phyloP scores from a whole-genome alignment of 2,888 invertebrate genomes.

The Ceramica pisi region DNA sequence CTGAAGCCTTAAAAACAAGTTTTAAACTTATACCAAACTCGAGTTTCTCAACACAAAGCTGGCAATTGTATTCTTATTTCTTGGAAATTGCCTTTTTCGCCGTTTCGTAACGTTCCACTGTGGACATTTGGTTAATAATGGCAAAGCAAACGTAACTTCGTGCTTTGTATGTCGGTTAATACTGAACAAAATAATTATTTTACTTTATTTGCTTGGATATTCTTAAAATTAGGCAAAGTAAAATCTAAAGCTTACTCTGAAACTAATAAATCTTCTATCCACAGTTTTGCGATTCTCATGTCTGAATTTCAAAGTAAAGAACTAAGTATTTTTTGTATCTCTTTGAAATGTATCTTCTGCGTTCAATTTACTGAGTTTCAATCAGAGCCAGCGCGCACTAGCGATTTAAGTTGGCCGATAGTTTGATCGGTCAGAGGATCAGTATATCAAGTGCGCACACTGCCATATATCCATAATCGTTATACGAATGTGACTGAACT shows the following conservation, averaged over 20 bases:
- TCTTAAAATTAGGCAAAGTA: neutral
- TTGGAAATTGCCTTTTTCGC: conserved; percentile 72
- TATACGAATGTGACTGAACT: too few species aligned
- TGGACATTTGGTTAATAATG: conserved; percentile 43
- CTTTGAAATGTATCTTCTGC: conserved; percentile 1
- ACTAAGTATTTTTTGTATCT: neutral
- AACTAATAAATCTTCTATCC: neutral
- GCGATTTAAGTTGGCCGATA: too few species aligned
- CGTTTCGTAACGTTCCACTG: conserved; percentile 63
- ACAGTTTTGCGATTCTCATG: neutral
- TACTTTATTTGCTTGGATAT: neutral
- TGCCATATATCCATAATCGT: too few species aligned
- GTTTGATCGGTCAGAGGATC: too few species aligned
- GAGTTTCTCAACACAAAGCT: conserved; percentile 76
- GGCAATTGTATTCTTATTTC: conserved; percentile 69
- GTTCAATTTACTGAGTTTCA: neutral
- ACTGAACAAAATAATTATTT: neutral
- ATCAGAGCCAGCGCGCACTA: too few species aligned
- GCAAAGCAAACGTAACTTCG: conserved; percentile 26
- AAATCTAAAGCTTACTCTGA: neutral
- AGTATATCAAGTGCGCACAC: too few species aligned
- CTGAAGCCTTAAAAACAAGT: conserved; percentile 82
- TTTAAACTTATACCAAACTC: conserved; percentile 75
- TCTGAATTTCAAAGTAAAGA: neutral
- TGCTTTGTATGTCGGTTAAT: conserved; percentile 4